phyloP scores from a whole-genome alignment of 2,888 invertebrate species.

The Euclidia mi region DNA sequence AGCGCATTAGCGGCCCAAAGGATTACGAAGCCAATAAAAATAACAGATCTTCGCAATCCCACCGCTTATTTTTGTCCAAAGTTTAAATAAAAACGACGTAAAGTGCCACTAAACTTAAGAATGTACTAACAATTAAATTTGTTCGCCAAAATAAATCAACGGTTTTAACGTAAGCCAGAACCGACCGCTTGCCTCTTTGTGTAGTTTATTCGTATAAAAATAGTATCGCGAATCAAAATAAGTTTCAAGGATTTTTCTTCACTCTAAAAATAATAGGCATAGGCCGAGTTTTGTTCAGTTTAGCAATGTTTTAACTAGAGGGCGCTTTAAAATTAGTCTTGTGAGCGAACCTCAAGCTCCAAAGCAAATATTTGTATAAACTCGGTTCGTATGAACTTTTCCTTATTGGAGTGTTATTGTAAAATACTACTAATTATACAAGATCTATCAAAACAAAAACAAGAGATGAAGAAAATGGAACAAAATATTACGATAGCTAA shows the following conservation, averaged over 20 bases:
- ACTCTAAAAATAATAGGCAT: slow-evolving; percentile 45
- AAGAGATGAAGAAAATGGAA: too few relatives aligned
- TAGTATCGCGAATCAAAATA: slow-evolving; percentile 49
- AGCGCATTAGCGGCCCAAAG: slow-evolving; percentile 45
- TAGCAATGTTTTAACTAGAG: slow-evolving; percentile 2
- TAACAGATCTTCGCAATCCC: slow-evolving; percentile 46
- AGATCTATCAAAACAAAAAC: too few relatives aligned
- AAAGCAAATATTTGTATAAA: too few relatives aligned
- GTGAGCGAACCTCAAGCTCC: too few relatives aligned
- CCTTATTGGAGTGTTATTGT: too few relatives aligned
- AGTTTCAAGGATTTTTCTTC: slow-evolving; percentile 50
- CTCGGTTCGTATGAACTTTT: too few relatives aligned
- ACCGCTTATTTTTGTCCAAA: slow-evolving; percentile 45
- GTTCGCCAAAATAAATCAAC: slow-evolving; percentile 43
- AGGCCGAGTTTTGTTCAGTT: slow-evolving; percentile 24
- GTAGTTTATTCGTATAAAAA: slow-evolving; percentile 46
- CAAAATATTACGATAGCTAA: too few relatives aligned
- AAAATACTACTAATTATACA: too few relatives aligned
- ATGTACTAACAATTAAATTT: slow-evolving; percentile 47
- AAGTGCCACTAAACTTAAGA: slow-evolving; percentile 62
- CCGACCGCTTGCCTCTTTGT: slow-evolving; percentile 34
- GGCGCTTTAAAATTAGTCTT: too few relatives aligned
- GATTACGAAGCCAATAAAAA: slow-evolving; percentile 64
- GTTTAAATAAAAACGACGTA: slow-evolving; percentile 59
- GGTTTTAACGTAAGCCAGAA: slow-evolving; percentile 44